Evolutionary conservation across 2,888 invertebrate genomes (phyloP).

Genomic region (Microctonus aethiopoides): DNA sequence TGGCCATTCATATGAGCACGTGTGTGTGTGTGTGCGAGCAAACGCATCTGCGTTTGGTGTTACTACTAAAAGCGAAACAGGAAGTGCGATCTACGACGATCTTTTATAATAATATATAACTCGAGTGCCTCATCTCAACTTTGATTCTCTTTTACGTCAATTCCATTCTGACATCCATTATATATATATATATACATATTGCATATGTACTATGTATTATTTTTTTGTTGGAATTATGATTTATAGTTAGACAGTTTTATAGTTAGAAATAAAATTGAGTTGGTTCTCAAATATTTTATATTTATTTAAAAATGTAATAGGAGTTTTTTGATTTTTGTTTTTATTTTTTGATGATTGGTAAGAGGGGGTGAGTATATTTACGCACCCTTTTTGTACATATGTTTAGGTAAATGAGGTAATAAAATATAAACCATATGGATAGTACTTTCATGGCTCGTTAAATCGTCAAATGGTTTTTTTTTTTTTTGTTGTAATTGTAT

Average conservation of each 20-base stretch:
- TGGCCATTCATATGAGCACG: conserved; percentile 22
- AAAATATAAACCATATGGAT: conserved; percentile 22
- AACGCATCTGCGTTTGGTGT: conserved; percentile 26
- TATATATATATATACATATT: too few relatives aligned
- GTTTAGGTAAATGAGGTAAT: neutral
- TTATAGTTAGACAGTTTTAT: too few relatives aligned
- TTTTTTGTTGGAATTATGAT: too few relatives aligned
- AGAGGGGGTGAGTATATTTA: neutral
- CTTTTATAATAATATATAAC: neutral
- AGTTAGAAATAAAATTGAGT: too few relatives aligned
- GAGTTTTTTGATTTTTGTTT: neutral
- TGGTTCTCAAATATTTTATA: too few relatives aligned
- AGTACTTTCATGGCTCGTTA: conserved; percentile 9
- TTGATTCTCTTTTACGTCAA: neutral
- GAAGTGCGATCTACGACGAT: conserved; percentile 22
- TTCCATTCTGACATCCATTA: too few relatives aligned
- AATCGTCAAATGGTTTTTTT: conserved; percentile 16
- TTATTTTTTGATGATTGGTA: neutral
- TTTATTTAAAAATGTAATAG: too few relatives aligned
- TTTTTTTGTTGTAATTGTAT: neutral
- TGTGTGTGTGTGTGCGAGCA: conserved; percentile 14
- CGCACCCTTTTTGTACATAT: neutral
- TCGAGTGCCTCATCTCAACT: neutral
- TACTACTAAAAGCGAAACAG: conserved; percentile 11
- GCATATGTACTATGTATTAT: too few relatives aligned